Conservation (phyloP, 1,140 invertebrate species). For the Diachasma alloeum region DNA sequence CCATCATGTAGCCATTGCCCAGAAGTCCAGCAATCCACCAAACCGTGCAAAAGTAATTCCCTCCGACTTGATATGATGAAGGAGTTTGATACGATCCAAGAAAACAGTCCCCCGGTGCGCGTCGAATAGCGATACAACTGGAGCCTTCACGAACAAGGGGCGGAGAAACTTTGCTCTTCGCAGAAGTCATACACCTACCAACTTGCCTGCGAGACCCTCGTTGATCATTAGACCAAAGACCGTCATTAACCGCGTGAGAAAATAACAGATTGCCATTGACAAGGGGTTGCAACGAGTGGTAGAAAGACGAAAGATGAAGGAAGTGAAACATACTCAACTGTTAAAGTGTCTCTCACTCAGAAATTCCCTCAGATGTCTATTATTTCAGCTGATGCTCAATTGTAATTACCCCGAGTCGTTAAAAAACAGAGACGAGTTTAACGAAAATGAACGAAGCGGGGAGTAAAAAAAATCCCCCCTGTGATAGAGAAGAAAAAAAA, state of each 20-base stretch:
- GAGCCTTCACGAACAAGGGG: not conserved
- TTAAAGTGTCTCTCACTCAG: not conserved
- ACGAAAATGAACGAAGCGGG: not conserved
- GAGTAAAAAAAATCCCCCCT: not conserved
- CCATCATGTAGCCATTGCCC: too few species aligned
- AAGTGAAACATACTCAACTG: not conserved
- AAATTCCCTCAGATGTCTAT: not conserved
- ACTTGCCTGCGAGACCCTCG: not conserved
- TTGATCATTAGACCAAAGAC: slow-evolving; percentile 43
- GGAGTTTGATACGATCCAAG: too few species aligned
- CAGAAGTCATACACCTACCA: slow-evolving; percentile 44
- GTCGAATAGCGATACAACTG: not conserved
- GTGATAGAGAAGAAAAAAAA: not conserved
- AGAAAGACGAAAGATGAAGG: not conserved
- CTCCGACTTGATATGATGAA: too few species aligned
- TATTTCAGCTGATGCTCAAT: not conserved
- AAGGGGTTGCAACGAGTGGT: not conserved
- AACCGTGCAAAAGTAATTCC: too few species aligned
- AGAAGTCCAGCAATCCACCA: too few species aligned
- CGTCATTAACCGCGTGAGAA: slow-evolving; percentile 49
- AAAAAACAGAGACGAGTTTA: not conserved
- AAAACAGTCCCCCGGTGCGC: not conserved
- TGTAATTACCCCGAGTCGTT: not conserved
- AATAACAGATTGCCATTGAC: slow-evolving; percentile 38
- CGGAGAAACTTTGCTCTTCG: slow-evolving; percentile 31